phyloP scores from a whole-genome alignment of 2,888 invertebrate genomes.

The Iselma pallidipennis region DNA sequence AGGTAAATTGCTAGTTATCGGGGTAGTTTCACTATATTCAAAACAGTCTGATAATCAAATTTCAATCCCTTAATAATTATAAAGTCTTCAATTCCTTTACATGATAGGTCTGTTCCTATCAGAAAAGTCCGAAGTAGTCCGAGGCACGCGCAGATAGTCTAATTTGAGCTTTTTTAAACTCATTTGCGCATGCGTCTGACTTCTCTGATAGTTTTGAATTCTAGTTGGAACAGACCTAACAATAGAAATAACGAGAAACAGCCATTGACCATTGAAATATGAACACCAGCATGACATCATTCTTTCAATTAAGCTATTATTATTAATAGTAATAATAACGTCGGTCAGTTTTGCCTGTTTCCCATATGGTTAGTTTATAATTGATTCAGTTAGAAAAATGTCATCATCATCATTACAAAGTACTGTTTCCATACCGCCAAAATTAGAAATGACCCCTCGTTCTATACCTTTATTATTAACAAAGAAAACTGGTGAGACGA shows the following conservation, averaged over 20 bases:
- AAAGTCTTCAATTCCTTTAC: too few relatives aligned
- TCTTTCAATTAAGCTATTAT: conserved; percentile 45
- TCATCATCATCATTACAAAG: conserved; percentile 50
- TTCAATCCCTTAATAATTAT: too few relatives aligned
- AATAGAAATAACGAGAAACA: too few relatives aligned
- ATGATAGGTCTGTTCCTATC: too few relatives aligned
- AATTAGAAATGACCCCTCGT: conserved; percentile 43
- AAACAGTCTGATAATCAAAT: too few relatives aligned
- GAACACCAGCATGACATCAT: conserved; percentile 42
- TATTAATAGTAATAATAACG: conserved; percentile 7
- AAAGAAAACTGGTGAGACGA: not conserved
- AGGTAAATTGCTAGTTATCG: conserved; percentile 62
- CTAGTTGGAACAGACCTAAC: too few relatives aligned
- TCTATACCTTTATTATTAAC: conserved; percentile 34
- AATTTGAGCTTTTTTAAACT: too few relatives aligned
- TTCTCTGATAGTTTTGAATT: too few relatives aligned
- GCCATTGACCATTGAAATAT: conserved; percentile 6
- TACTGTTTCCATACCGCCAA: conserved; percentile 45
- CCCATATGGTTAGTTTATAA: conserved; percentile 35
- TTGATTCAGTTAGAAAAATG: conserved; percentile 46
- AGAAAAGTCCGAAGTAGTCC: too few relatives aligned
- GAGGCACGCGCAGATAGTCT: too few relatives aligned
- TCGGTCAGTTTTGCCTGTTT: conserved; percentile 29
- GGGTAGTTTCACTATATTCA: too few relatives aligned
- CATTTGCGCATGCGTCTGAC: too few relatives aligned